Evolutionary conservation across 2,113 vertebrate species (phyloP).

Genomic region (Gnathonemus echidnorhynchus): DNA sequence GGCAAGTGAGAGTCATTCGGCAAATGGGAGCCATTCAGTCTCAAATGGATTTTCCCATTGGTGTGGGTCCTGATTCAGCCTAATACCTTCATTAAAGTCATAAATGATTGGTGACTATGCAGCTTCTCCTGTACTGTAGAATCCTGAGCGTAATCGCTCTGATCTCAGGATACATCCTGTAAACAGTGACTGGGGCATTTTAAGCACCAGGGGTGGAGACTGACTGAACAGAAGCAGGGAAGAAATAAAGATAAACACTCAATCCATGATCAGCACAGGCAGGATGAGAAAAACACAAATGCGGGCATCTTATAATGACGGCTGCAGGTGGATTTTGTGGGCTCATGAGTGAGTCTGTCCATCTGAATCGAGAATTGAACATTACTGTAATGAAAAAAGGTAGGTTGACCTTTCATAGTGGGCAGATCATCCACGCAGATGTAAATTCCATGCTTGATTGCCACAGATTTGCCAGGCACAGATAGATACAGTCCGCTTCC

Average conservation of each 20-base stretch:
- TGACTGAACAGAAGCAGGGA: background rate
- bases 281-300: background rate
- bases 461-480: background rate
- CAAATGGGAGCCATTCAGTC: background rate
- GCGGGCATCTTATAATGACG: background rate
- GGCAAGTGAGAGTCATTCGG: background rate
- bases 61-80: background rate
- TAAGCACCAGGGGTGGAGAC: background rate
- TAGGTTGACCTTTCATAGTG: background rate
- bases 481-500: background rate
- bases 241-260: background rate
- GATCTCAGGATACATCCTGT: background rate
- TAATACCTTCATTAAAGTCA: background rate
- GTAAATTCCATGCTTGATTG: background rate
- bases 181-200: background rate
- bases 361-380: background rate
- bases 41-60: background rate
- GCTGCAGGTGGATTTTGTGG: background rate
- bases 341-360: background rate
- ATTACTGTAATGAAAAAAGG: background rate
- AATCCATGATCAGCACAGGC: background rate
- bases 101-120: background rate
- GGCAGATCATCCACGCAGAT: background rate
- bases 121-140: background rate
- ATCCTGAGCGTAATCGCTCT: background rate